A percentile compares a stretch with the other conserved stretches of the same genome.
phyloP scores from a whole-genome alignment of 2,888 invertebrate species.

The Heliconius hortense region DNA sequence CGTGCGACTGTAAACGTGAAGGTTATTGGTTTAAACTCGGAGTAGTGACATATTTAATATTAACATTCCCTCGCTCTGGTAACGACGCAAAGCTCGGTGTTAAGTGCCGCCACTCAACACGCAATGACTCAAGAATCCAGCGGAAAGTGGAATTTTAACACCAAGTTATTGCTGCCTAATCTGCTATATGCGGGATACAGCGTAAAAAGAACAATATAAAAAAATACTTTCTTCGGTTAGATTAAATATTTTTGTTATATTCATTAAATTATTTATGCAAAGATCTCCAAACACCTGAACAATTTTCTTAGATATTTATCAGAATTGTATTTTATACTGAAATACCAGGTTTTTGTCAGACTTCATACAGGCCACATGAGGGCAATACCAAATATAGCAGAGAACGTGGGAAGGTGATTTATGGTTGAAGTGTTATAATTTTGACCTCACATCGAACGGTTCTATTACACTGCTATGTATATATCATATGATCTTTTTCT shows the following conservation, averaged over 20 bases:
- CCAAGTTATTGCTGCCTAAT: no score
- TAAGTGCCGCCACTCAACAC: no score
- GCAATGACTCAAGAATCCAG: no score
- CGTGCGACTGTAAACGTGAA: no score
- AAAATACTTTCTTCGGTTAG: background rate
- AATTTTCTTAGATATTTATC: slow-evolving; percentile 7
- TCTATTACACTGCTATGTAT: background rate
- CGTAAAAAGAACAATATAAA: background rate
- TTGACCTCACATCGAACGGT: background rate
- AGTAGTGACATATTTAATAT: no score
- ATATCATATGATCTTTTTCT: background rate
- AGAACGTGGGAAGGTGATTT: slow-evolving; percentile 4
- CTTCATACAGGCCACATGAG: slow-evolving; percentile 7
- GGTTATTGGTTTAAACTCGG: no score
- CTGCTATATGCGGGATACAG: background rate
- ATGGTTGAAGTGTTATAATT: background rate
- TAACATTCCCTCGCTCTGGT: no score
- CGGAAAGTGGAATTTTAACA: no score
- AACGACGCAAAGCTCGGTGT: no score
- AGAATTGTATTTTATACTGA: background rate
- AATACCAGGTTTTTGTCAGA: slow-evolving; percentile 1
- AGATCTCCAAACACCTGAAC: slow-evolving; percentile 2
- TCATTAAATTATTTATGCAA: background rate
- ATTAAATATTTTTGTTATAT: background rate
- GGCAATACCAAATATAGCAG: slow-evolving; percentile 3